Conservation (phyloP, 2,113 vertebrate species). For the Ctenomys sociabilis region DNA sequence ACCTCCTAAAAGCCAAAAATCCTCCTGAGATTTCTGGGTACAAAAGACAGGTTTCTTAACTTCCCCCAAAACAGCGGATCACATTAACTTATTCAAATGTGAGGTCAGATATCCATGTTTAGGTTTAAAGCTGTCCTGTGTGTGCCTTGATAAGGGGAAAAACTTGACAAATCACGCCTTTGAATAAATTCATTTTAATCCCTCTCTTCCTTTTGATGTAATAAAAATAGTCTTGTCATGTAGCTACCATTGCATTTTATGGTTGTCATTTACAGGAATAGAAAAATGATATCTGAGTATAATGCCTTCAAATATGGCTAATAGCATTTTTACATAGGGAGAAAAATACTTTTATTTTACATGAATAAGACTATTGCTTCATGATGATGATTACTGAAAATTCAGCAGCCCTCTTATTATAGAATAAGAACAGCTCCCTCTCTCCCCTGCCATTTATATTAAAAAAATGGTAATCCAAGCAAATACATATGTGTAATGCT, state of each 20-base stretch:
- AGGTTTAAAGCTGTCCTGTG: slow-evolving; percentile 89
- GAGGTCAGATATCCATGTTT: slow-evolving; percentile 90
- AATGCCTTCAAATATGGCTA: slow-evolving; percentile 87
- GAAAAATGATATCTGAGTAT: slow-evolving; percentile 86
- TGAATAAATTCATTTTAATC: slow-evolving; percentile 94
- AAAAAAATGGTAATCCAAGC: slow-evolving; percentile 78
- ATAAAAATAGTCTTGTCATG: slow-evolving; percentile 90
- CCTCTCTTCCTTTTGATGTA: slow-evolving; percentile 88
- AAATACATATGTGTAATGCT: slow-evolving; percentile 77
- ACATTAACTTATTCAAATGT: slow-evolving; percentile 96
- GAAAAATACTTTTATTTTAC: slow-evolving; percentile 86
- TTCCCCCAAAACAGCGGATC: slow-evolving; percentile 88
- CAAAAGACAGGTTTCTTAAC: slow-evolving; percentile 90
- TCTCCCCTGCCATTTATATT: slow-evolving; percentile 78
- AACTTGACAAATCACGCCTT: slow-evolving; percentile 90
- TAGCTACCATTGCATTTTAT: slow-evolving; percentile 87
- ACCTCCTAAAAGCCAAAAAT: slow-evolving; percentile 93
- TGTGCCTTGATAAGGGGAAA: slow-evolving; percentile 83
- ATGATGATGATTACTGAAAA: slow-evolving; percentile 84
- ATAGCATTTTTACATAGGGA: slow-evolving; percentile 84
- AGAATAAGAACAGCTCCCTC: slow-evolving; percentile 77
- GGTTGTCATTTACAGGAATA: slow-evolving; percentile 88
- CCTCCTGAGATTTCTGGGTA: slow-evolving; percentile 92
- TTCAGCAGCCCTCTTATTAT: slow-evolving; percentile 83
- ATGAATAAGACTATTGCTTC: slow-evolving; percentile 82